These are phyloP conservation scores for Aphelocoma coerulescens DNA, from an alignment of 2,113 vertebrate genomes.

Conservation along the genomic window DNA sequence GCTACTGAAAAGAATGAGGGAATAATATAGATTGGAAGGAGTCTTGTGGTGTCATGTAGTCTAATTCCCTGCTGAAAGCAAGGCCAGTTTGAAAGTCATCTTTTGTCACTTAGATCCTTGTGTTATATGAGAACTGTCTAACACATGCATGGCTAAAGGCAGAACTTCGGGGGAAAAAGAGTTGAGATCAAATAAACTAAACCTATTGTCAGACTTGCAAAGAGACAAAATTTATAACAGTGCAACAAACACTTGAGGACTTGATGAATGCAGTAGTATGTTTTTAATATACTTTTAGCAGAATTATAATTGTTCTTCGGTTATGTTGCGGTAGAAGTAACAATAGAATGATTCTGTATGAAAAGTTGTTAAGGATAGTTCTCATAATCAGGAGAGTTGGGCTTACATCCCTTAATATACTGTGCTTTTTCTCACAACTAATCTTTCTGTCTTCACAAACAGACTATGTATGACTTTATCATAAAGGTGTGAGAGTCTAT, in stretches of 20 bases:
- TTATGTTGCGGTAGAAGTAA: neutral
- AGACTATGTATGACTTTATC: neutral
- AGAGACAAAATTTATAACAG: neutral
- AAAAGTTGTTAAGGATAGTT: neutral
- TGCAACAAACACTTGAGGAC: neutral
- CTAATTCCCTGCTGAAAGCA: neutral
- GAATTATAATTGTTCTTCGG: neutral
- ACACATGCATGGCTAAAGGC: neutral
- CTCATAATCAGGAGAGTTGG: neutral
- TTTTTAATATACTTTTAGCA: neutral
- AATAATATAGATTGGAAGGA: neutral
- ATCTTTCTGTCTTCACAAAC: neutral
- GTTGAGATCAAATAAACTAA: neutral
- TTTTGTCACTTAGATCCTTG: neutral
- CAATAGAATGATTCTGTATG: neutral
- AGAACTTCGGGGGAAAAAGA: neutral
- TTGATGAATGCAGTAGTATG: neutral
- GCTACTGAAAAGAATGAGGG: neutral
- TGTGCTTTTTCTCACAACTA: neutral
- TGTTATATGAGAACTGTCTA: neutral
- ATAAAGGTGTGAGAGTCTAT: neutral
- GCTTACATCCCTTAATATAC: neutral
- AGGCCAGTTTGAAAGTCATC: neutral
- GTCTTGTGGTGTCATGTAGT: neutral
- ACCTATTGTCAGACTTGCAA: rapidly evolving